These are phyloP conservation scores for Paradoxurus hermaphroditus DNA, from an alignment of 2,113 vertebrate species.

Conservation along the genomic window DNA sequence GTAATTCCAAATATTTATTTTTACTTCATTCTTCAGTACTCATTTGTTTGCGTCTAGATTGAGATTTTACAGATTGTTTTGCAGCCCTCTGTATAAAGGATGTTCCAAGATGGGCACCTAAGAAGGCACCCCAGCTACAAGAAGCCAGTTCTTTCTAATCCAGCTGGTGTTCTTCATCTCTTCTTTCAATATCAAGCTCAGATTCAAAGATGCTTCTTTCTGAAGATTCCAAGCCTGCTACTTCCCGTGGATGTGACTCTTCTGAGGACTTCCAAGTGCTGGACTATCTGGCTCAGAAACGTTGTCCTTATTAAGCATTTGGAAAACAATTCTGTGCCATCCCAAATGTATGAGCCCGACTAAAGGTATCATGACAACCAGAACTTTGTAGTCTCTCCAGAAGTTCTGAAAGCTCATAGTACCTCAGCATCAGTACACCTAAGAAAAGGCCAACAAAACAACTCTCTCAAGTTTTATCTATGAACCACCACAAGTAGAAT, in stretches of 20 bases:
- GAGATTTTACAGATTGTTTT: conserved; percentile 82
- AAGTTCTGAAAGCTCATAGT: conserved; percentile 88
- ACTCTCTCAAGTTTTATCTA: neutral
- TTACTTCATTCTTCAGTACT: conserved; percentile 67
- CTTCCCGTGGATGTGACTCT: conserved; percentile 76
- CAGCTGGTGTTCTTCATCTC: conserved; percentile 89
- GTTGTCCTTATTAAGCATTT: conserved; percentile 71
- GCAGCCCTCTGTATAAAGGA: conserved; percentile 89
- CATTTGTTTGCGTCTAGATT: conserved; percentile 68
- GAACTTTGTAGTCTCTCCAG: conserved; percentile 91
- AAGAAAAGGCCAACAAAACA: conserved; percentile 66
- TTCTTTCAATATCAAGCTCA: conserved; percentile 51
- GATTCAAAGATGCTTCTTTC: conserved; percentile 61
- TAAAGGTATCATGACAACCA: conserved; percentile 91
- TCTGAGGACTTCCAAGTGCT: conserved; percentile 70
- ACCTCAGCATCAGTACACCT: conserved; percentile 75
- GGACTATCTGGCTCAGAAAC: conserved; percentile 85
- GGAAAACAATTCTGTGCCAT: conserved; percentile 89
- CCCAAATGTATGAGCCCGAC: conserved; percentile 92
- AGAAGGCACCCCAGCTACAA: conserved; percentile 86
- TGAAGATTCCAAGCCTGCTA: conserved; percentile 60
- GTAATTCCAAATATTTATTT: conserved; percentile 56
- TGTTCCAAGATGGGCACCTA: conserved; percentile 87
- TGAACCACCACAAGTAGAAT: neutral
- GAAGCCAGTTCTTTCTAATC: conserved; percentile 90